A percentile compares a stretch with the other conserved stretches of the same genome.
Evolutionary conservation across 1,140 invertebrate genomes (phyloP).

Genomic region (Conus ventricosus): DNA sequence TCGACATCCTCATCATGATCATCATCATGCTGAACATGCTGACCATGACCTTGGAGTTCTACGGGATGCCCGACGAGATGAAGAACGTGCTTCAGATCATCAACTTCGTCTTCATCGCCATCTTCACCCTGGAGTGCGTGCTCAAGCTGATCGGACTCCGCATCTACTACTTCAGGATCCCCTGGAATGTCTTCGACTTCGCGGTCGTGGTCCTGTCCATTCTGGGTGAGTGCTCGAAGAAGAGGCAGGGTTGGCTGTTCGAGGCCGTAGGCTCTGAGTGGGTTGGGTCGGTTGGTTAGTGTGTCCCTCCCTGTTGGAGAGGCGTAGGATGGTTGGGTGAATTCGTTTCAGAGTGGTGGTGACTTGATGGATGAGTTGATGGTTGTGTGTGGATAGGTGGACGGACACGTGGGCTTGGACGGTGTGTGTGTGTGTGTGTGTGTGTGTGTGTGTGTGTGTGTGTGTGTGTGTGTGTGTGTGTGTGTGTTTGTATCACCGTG

Average conservation of each 20-base stretch:
- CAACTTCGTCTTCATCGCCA: conserved; percentile 98
- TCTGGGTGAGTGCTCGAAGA: conserved; percentile 69
- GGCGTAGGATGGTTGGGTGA: background rate
- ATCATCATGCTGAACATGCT: conserved; percentile 99
- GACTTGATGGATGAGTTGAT: no score
- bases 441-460: no score
- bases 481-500: no score
- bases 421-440: no score
- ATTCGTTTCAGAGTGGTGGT: no score
- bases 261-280: background rate
- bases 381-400: no score
- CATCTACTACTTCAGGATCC: conserved; percentile 98
- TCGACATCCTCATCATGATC: conserved; percentile 99
- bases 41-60: conserved; percentile 98
- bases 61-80: conserved; percentile 89
- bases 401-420: no score
- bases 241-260: background rate
- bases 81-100: conserved; percentile 88
- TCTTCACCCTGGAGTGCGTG: conserved; percentile 97
- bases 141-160: conserved; percentile 97
- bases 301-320: background rate
- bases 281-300: background rate
- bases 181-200: conserved; percentile 99
- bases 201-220: conserved; percentile 99
- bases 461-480: no score